Evolutionary conservation across 2,113 vertebrate genomes (phyloP).

Genomic region (Uria lomvia): DNA sequence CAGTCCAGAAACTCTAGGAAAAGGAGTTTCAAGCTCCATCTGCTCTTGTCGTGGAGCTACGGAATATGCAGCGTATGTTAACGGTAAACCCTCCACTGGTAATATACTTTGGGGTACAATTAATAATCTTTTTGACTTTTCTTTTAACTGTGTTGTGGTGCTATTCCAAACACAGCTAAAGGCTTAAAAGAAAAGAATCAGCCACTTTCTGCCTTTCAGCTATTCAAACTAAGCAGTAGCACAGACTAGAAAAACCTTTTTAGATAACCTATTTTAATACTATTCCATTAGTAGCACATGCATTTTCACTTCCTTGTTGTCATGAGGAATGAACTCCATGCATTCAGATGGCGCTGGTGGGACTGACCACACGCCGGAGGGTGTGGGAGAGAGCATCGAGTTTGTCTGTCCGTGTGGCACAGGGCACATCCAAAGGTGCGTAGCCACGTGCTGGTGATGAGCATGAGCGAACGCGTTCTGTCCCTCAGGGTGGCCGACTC

Average conservation of each 20-base stretch:
- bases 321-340: not conserved
- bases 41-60: not conserved
- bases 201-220: conserved; percentile 30
- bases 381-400: not conserved
- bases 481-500: not conserved
- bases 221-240: conserved; percentile 9
- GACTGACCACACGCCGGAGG: accelerated
- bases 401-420: accelerated
- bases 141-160: conserved; percentile 27
- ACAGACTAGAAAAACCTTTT: not conserved
- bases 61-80: not conserved
- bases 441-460: not conserved
- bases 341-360: not conserved
- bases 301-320: not conserved
- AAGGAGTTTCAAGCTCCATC: not conserved
- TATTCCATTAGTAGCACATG: not conserved
- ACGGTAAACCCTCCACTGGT: not conserved
- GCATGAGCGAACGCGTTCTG: not conserved
- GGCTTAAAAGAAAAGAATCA: conserved; percentile 8
- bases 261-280: conserved; percentile 13
- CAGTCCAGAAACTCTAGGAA: not conserved
- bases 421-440: not conserved
- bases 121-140: conserved; percentile 7
- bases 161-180: conserved; percentile 36
- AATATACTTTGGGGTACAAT: not conserved